Base-by-base conservation (phyloP, 23 tunicate species). In the Diplosoma virens region DNA sequence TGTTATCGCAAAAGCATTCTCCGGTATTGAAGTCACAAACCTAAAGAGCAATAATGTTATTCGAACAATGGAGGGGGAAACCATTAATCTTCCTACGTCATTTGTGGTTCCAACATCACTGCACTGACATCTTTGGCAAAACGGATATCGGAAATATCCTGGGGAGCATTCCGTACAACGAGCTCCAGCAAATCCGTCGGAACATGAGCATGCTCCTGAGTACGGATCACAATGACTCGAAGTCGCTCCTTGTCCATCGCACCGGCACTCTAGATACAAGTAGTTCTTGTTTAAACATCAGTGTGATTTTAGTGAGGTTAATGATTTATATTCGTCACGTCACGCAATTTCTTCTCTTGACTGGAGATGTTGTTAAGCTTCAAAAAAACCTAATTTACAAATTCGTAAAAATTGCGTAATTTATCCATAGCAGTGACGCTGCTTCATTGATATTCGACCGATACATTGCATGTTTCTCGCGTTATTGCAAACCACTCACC, bases 51-150 rank as follows among this genome's bases (percentile, higher is more conserved):
- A 7, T 27, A 61, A 26, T 26, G 61, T 9, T 17, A n/a, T n/a
- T n/a, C n/a, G n/a, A n/a, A n/a, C n/a, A n/a, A n/a, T n/a, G n/a
- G n/a, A n/a, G n/a, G n/a, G n/a, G n/a, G n/a, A n/a, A n/a, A n/a
- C n/a, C n/a, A 58, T 58, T 17, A 7, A 11, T 17, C 6, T 47
- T 34, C 87, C 73, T 28, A 95, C 95, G 36, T 89, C 72, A 9
- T 74, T 87, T 0, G 95, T 95, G 41, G 93, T 86, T 52, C 87
- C 95, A 1, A 79, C 76, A 27, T 80, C 84, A 73, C 79, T 81
- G 67, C 99, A 95, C 30, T 75, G 74, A 61, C 99, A 95, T 2
- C 97, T 47, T 47, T 88, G 87, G 47, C 99, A 95, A 11, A 78
- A 33, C 6, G 99, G 99, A 64, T 95, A 95, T 37, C 84, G 84